Evolutionary conservation across 2,113 vertebrate species (phyloP), one percentile per base, ranked within the genome.

Genomic region (Channa maculata): DNA sequence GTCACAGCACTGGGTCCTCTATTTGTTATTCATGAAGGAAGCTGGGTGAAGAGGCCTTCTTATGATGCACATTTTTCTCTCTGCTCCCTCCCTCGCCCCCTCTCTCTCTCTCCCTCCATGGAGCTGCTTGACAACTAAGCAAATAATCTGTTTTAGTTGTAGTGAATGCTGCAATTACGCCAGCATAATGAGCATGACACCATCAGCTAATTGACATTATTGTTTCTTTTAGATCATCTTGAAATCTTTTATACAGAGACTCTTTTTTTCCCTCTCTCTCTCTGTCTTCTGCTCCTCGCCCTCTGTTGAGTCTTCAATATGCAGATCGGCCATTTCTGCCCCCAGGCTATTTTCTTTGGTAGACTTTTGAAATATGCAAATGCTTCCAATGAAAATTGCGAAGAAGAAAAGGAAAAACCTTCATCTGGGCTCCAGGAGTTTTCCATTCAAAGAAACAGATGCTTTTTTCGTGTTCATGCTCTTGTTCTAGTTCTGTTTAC

Each of bases 21-120:
- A 91, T 93, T 94, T 93, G 92, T 91, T 91, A 94, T 93, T 94
- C 93, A 93, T 94, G 91, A 94, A 93, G 92, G 93, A 92, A 92
- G 90, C 82, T 80, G 91, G 90, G 89, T 91, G 89, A 92, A 91
- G 91, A 92, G 87, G 90, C 87, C 90, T 91, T 90, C 83, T 88
- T 90, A 90, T 86, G 89, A 91, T 90, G 88, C 87, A 88, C 87
- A 84, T 86, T 88, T 86, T 83, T 84, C 77, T 61, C 82, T 72
- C 80, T 65, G 49, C 71, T 70, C 76, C 54, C 78, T 50, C 65
- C 10, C 60, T 65, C 72, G 34, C 60, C 15, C 12, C 43, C 65
- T 12, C 71, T 67, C 75, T 43, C 67, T 41, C 64, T 60, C 79
- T 45, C 41, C 43, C 24, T 24, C 24, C 24, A 24, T 24, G 24